Percentiles rank a stretch among this genome's conserved stretches.
These are phyloP conservation scores for Characodon lateralis DNA, from an alignment of 2,797 vertebrate species.

Conservation along the genomic window DNA sequence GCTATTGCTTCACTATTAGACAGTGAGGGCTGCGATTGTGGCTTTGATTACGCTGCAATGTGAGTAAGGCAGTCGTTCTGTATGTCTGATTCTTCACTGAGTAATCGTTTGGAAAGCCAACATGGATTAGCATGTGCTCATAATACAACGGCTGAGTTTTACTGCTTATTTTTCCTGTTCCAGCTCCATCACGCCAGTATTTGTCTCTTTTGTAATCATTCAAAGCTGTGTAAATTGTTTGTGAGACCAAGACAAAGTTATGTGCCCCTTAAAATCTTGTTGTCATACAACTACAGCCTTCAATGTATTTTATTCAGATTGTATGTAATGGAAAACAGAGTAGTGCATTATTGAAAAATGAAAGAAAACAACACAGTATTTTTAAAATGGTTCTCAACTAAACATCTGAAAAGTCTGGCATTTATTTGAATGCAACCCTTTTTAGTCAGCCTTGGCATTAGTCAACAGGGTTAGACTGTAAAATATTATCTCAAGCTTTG, in stretches of 20 bases:
- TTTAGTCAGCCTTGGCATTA: background rate
- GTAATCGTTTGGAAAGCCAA: conserved; percentile 26
- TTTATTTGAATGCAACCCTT: too few species aligned
- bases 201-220: conserved; percentile 36
- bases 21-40: conserved; percentile 49
- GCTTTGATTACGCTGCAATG: conserved; percentile 52
- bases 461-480: too few species aligned
- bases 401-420: too few species aligned
- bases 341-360: background rate
- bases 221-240: conserved; percentile 36
- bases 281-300: background rate
- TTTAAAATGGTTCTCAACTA: background rate
- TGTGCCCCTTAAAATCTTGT: background rate
- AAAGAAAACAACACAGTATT: background rate
- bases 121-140: conserved; percentile 27
- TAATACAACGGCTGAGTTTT: conserved; percentile 8
- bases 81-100: conserved; percentile 31
- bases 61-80: conserved; percentile 41
- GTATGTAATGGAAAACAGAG: background rate
- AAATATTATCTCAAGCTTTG: too few species aligned
- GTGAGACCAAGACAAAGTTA: conserved; percentile 4
- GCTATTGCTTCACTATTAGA: conserved; percentile 53
- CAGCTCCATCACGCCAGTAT: background rate
- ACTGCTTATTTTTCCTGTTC: conserved; percentile 7
- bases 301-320: background rate